Conservation (phyloP, 2,113 vertebrate species). For the Ramphastos sulfuratus region DNA sequence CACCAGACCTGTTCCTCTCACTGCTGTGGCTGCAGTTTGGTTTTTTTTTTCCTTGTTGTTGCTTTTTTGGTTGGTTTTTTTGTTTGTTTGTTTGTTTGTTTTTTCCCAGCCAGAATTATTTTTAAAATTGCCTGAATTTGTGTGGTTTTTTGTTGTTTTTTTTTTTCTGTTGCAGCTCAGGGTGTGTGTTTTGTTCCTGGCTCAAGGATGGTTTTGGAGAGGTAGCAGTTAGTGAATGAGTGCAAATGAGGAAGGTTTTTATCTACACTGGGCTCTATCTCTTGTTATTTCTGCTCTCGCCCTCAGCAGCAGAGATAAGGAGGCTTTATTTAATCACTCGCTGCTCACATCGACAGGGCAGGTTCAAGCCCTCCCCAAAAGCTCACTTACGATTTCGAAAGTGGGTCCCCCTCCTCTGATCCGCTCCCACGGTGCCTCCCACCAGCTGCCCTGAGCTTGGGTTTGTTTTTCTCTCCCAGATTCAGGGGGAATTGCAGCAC, state of each 20-base stretch:
- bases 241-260: neutral
- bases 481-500: fast-evolving
- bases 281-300: neutral
- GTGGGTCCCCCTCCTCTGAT: neutral
- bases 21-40: neutral
- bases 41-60: no score
- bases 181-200: neutral
- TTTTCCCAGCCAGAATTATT: neutral
- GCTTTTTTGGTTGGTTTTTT: no score
- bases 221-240: neutral
- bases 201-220: neutral
- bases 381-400: neutral
- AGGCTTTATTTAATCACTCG: neutral
- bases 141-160: neutral
- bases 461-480: neutral
- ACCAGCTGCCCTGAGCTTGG: neutral
- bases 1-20: neutral
- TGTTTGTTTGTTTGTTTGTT: no score
- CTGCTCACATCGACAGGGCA: neutral
- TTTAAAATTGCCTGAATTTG: neutral
- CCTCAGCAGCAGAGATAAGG: neutral
- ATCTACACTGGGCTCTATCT: neutral
- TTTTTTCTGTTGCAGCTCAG: neutral
- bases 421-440: neutral
- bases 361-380: neutral